A percentile compares a stretch with the other conserved stretches of the same genome.
These are phyloP conservation scores for Chrysaora quinquecirrha DNA, from an alignment of 30 jellyfish, hydroid and myxozoan genomes.

Conservation along the genomic window DNA sequence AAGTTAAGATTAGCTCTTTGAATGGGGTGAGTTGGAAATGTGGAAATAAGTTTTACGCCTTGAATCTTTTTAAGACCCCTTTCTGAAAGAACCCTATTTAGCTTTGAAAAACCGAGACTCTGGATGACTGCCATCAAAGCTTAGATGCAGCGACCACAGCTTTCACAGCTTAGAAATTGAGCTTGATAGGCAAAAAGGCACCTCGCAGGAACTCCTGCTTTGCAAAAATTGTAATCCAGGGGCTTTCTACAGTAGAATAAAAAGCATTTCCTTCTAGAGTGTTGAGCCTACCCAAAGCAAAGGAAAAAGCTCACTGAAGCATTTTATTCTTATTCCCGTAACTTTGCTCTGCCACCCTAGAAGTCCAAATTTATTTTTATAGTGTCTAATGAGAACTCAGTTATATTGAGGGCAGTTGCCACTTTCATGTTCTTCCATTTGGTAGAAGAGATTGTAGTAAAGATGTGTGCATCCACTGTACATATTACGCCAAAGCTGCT, in stretches of 20 bases:
- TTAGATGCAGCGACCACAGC: slow-evolving; percentile 5
- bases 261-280: background rate
- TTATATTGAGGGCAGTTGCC: too few relatives aligned
- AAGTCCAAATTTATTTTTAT: background rate
- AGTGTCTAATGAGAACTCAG: background rate
- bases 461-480: slow-evolving; percentile 33
- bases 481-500: slow-evolving; percentile 63
- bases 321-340: background rate
- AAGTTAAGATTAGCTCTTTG: too few relatives aligned
- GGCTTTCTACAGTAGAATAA: background rate
- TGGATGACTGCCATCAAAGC: background rate
- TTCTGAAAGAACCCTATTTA: background rate
- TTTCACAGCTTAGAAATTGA: background rate
- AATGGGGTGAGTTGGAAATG: background rate
- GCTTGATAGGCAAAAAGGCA: background rate
- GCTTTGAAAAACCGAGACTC: background rate
- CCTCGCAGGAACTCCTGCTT: background rate
- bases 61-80: background rate
- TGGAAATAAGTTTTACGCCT: background rate
- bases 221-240: background rate
- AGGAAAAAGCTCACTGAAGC: background rate
- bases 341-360: slow-evolving; percentile 9
- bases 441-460: slow-evolving; percentile 44
- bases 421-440: slow-evolving; percentile 62
- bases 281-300: background rate